These are phyloP conservation scores for Cryptomyrus ogoouensis DNA, from an alignment of 2,113 vertebrate genomes.

Conservation along the genomic window DNA sequence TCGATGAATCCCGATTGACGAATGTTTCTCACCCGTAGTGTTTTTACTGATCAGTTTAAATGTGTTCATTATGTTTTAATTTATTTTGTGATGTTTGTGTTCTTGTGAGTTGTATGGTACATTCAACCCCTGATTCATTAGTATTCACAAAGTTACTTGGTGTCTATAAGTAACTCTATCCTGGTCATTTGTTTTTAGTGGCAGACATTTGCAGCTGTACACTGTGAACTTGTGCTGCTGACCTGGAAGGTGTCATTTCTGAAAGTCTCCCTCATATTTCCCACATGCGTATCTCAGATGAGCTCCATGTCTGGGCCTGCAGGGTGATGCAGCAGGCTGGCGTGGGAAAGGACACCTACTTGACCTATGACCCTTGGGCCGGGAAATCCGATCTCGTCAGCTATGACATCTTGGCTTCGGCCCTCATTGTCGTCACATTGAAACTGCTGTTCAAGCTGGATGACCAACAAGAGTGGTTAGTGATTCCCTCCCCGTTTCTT, in stretches of 20 bases:
- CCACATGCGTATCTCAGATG: constrained; percentile 49
- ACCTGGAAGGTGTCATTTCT: not conserved
- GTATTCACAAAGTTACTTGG: not conserved
- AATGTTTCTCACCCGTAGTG: not conserved
- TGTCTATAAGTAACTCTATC: not conserved
- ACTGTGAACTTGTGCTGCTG: not conserved
- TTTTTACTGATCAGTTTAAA: not conserved
- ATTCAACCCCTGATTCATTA: not conserved
- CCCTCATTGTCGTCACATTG: constrained; percentile 72
- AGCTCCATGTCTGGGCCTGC: constrained; percentile 71
- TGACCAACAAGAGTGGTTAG: constrained; percentile 80
- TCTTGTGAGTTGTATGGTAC: not conserved
- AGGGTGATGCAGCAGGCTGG: constrained; percentile 57
- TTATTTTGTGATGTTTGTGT: not conserved
- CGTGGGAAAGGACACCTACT: constrained; percentile 50
- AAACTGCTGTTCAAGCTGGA: constrained; percentile 82
- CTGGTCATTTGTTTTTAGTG: not conserved
- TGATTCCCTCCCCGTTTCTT: not conserved
- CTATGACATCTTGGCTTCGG: constrained; percentile 74
- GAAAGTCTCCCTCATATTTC: not conserved
- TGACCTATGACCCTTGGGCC: constrained; percentile 61
- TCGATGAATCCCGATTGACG: not conserved
- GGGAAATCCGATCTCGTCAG: constrained; percentile 49
- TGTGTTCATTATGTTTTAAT: not conserved
- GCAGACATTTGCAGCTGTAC: not conserved